Conservation (phyloP, 1,140 invertebrate species). For the Archegozetes longisetosus region DNA sequence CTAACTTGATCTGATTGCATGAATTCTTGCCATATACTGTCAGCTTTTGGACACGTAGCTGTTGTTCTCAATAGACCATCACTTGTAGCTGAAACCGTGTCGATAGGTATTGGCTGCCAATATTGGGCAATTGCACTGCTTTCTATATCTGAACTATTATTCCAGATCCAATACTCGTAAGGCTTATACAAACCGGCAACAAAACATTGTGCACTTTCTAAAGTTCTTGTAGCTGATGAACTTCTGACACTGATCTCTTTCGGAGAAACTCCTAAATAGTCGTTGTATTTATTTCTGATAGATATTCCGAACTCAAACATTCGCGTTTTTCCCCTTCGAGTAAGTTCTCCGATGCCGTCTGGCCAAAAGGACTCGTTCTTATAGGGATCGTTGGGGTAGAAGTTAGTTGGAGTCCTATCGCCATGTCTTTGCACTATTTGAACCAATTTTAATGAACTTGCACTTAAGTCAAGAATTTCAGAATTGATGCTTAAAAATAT, state of each 20-base stretch:
- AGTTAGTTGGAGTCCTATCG: slow-evolving; percentile 11
- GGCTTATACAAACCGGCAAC: slow-evolving; percentile 11
- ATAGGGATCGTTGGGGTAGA: slow-evolving; percentile 15
- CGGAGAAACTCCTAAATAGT: slow-evolving; percentile 1
- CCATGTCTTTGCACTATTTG: slow-evolving; percentile 14
- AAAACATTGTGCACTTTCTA: slow-evolving; percentile 9
- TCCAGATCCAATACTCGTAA: background rate
- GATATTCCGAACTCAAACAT: slow-evolving; percentile 9
- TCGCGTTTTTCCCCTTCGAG: slow-evolving; percentile 4
- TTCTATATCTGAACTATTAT: background rate
- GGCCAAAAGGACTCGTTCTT: slow-evolving; percentile 32
- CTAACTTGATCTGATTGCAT: background rate
- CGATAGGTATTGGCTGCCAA: slow-evolving; percentile 5
- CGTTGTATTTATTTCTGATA: slow-evolving; percentile 8
- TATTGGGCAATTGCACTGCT: background rate
- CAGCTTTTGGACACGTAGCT: background rate
- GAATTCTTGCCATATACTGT: background rate
- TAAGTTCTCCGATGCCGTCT: slow-evolving; percentile 9
- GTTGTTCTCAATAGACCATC: slow-evolving; percentile 2
- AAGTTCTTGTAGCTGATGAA: slow-evolving; percentile 2
- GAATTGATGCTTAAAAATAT: too few relatives aligned
- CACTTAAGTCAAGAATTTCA: too few relatives aligned
- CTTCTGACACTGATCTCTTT: slow-evolving; percentile 3
- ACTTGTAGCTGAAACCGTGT: background rate
- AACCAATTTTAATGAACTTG: background rate